These are phyloP conservation scores for Globia sparganii DNA, from an alignment of 2,888 invertebrate genomes.

Conservation along the genomic window DNA sequence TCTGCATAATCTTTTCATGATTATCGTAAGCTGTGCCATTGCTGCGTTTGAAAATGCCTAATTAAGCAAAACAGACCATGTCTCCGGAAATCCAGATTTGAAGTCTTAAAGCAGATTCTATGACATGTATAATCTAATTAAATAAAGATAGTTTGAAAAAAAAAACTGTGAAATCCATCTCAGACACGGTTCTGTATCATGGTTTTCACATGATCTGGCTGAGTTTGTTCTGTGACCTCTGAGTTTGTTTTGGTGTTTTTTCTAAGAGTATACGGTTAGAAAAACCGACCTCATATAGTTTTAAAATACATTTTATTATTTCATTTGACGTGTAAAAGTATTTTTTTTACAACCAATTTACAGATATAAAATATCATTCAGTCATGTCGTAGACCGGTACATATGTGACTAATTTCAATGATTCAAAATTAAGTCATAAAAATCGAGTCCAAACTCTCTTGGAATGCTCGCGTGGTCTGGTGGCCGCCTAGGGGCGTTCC, in stretches of 20 bases:
- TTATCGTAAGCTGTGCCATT: neutral
- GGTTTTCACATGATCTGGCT: neutral
- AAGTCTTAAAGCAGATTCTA: neutral
- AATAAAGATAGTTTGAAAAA: too few species aligned
- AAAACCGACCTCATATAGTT: neutral
- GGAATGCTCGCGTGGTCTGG: slow-evolving; percentile 47
- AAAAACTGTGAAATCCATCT: neutral
- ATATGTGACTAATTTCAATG: neutral
- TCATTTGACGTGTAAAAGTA: neutral
- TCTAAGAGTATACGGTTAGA: neutral
- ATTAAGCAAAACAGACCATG: neutral
- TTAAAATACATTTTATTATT: neutral
- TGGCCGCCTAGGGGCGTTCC: slow-evolving; percentile 43
- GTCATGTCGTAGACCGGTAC: neutral
- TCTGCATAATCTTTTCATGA: too few species aligned
- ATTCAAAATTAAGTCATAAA: slow-evolving; percentile 28
- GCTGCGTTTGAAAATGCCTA: neutral
- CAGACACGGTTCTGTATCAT: neutral
- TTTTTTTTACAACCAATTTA: neutral
- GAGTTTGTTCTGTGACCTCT: neutral
- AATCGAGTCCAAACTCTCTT: slow-evolving; percentile 15
- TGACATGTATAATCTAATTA: too few species aligned
- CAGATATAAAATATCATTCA: neutral
- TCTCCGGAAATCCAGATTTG: neutral
- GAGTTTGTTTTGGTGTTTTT: neutral